These are phyloP conservation scores for Cylas formicarius DNA, from an alignment of 1,140 invertebrate genomes.

Conservation along the genomic window DNA sequence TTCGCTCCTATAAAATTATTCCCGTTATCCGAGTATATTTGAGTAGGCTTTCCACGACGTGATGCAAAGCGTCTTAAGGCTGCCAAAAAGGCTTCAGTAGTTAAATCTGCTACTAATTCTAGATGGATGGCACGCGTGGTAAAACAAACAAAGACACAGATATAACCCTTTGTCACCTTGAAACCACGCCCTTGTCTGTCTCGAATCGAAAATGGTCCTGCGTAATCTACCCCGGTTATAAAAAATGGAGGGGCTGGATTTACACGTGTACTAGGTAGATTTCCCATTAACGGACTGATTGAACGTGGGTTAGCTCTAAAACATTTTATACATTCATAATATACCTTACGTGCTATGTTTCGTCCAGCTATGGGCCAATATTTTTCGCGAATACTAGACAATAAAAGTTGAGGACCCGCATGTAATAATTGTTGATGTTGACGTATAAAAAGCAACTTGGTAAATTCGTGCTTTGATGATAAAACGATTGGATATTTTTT, in stretches of 20 bases:
- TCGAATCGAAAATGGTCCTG: slow-evolving; percentile 32
- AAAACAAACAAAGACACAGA: slow-evolving; percentile 34
- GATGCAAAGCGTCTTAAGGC: slow-evolving; percentile 32
- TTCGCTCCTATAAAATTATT: slow-evolving; percentile 31
- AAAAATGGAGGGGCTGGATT: slow-evolving; percentile 30
- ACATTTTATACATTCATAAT: slow-evolving; percentile 18
- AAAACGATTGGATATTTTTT: slow-evolving; percentile 34
- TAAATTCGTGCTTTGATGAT: slow-evolving; percentile 12
- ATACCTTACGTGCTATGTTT: slow-evolving; percentile 11
- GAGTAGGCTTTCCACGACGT: slow-evolving; percentile 20
- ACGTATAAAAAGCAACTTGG: slow-evolving; percentile 22
- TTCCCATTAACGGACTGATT: slow-evolving; percentile 30
- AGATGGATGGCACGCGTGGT: slow-evolving; percentile 35
- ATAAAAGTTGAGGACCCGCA: slow-evolving; percentile 3
- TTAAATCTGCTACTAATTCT: slow-evolving; percentile 31
- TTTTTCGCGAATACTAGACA: not conserved
- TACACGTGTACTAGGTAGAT: slow-evolving; percentile 33
- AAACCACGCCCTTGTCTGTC: slow-evolving; percentile 21
- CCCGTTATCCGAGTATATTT: slow-evolving; percentile 30
- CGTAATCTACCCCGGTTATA: slow-evolving; percentile 34
- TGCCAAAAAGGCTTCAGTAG: slow-evolving; percentile 28
- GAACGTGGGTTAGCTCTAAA: slow-evolving; percentile 12
- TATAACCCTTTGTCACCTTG: slow-evolving; percentile 29
- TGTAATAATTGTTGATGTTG: slow-evolving; percentile 25
- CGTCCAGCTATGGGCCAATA: slow-evolving; percentile 27